Conservation (phyloP, 2,888 invertebrate genomes). For the Anoplius nigerrimus region DNA sequence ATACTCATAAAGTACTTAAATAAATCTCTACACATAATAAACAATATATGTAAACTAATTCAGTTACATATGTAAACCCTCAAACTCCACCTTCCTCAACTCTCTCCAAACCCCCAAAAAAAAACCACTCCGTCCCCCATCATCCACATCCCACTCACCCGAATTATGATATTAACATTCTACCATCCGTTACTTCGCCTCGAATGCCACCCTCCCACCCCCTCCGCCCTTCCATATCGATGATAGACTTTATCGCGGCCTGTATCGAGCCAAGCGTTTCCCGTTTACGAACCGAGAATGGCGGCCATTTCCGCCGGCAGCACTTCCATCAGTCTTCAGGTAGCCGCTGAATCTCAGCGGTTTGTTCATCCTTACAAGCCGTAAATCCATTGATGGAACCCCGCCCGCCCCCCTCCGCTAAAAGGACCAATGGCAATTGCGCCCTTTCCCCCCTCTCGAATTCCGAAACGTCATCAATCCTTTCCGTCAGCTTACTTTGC, state of each 20-base stretch:
- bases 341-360: conserved; percentile 48
- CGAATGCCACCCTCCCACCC: no score
- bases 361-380: conserved; percentile 41
- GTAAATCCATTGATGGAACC: conserved; percentile 47
- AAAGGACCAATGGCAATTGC: conserved; percentile 51
- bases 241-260: conserved; percentile 42
- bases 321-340: conserved; percentile 54
- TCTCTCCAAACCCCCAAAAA: no score
- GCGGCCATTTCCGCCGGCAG: conserved; percentile 43
- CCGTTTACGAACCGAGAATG: conserved; percentile 48
- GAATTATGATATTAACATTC: neutral
- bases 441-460: conserved; percentile 28
- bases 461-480: conserved; percentile 37
- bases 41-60: no score
- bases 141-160: neutral
- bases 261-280: conserved; percentile 22
- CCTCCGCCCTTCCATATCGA: neutral
- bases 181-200: no score
- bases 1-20: no score
- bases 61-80: no score
- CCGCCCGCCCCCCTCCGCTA: conserved; percentile 26
- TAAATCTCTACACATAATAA: no score
- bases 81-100: no score
- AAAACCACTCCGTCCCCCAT: neutral
- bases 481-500: neutral